Evolutionary conservation across 2,113 vertebrate genomes (phyloP).

Genomic region (Cacatua alba): DNA sequence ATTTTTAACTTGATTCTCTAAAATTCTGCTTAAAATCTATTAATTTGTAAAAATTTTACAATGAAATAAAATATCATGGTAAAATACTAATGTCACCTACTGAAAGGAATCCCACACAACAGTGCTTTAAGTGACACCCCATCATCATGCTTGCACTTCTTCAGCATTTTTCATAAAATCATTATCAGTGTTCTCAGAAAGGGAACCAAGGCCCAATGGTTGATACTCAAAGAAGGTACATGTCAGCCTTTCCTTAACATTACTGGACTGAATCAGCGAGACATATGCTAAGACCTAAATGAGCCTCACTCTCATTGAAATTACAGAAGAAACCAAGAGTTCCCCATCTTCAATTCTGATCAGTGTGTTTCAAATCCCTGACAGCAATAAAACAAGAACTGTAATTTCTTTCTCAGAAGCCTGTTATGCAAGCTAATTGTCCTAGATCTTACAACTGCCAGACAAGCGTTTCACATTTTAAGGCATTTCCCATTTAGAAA

Average conservation of each 20-base stretch:
- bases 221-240: neutral
- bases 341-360: neutral
- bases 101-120: neutral
- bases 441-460: neutral
- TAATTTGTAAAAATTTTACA: neutral
- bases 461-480: neutral
- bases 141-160: fast-evolving
- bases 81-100: neutral
- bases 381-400: neutral
- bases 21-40: neutral
- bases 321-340: neutral
- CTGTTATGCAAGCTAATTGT: neutral
- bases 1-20: neutral
- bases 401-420: neutral
- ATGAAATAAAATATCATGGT: neutral
- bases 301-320: neutral
- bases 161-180: neutral
- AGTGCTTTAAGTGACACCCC: neutral
- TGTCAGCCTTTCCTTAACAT: neutral
- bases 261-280: neutral
- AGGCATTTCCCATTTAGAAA: neutral
- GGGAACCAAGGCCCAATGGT: neutral
- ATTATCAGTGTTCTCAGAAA: neutral
- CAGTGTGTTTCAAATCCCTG: neutral
- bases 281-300: neutral